Conservation (phyloP, 2,888 invertebrate genomes). For the Philereme vetulata region DNA sequence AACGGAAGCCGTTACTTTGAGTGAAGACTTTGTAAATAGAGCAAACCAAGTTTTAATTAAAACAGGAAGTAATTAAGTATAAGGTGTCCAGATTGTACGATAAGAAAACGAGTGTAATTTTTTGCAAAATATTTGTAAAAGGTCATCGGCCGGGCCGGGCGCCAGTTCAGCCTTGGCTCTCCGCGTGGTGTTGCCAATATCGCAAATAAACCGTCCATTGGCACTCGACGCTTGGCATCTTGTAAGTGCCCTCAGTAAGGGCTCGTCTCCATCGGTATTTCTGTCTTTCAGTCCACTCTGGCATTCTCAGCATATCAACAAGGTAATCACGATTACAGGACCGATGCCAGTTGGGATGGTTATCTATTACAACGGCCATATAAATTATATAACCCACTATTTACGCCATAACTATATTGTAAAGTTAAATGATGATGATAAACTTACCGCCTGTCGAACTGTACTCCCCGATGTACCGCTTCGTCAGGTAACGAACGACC, state of each 20-base stretch:
- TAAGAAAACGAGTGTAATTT: constrained; percentile 19
- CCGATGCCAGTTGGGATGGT: constrained; percentile 27
- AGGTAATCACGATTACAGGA: constrained; percentile 23
- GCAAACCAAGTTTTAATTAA: constrained; percentile 16
- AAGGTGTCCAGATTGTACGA: constrained; percentile 7
- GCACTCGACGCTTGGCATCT: constrained; percentile 72
- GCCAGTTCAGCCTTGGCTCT: constrained; percentile 70
- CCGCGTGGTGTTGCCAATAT: constrained; percentile 72
- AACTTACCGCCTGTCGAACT: constrained; percentile 90
- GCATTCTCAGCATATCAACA: constrained; percentile 49
- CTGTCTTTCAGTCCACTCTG: constrained; percentile 50
- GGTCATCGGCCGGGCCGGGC: constrained; percentile 71
- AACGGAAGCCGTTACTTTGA: constrained; percentile 2
- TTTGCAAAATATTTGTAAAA: constrained; percentile 42
- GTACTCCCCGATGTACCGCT: constrained; percentile 91
- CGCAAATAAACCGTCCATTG: constrained; percentile 80
- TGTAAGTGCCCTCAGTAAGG: constrained; percentile 65
- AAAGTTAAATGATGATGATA: constrained; percentile 21
- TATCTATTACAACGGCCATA: constrained; percentile 37
- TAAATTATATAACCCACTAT: constrained; percentile 19
- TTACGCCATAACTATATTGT: constrained; percentile 6
- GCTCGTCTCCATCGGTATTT: constrained; percentile 57
- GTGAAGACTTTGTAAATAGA: not conserved
- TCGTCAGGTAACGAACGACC: constrained; percentile 90
- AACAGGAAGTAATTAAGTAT: constrained; percentile 17